Base-by-base conservation (phyloP, 2,797 vertebrate genomes). In the Leuciscus waleckii region DNA sequence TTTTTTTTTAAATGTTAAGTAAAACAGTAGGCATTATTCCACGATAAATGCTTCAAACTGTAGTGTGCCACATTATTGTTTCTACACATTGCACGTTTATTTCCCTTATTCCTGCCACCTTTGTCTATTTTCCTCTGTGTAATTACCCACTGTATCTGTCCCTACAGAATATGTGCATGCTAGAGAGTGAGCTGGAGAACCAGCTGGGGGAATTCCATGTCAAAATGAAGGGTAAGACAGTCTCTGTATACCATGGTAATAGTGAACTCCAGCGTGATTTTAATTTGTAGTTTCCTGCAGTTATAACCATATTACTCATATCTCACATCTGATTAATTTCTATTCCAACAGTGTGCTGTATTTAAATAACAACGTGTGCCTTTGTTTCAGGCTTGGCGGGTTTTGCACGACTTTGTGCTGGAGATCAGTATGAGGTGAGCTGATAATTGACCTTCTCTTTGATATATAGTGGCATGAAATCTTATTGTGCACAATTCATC, bases 401-500 rank as follows among this genome's bases (percentile, higher is more conserved):
- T 89, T 99, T 99, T 89, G 98, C 98, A 77, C 93, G 98, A 87
- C 93, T 99, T 87, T 99, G 98, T 92, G 96, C 96, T 84, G 98
- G 98, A 65, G 98, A 99, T 93, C 97, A 98, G 82, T 99, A 99
- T 77, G 98, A 99, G 97, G 98, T 99, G 88, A 91, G 94, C 92
- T 54, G 68, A 23, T 76, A 69, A 43, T 32, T 65, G 51, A 21
- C 3, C 26, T 37, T 69, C 9, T 58, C 4, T 67, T 6, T 49
- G 46, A 32, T 26, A 43, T 51, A 37, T 68, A 56, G 4, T 11
- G 1, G 73, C 49, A 56, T 3, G 1, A 35, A 41, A 17, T 56
- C 35, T n/a, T 39, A 39, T 37, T 17, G 7, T n/a, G 35, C 13
- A 51, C 46, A 74, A 21, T 74, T 74, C 2, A 11, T 32, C 26